Evolutionary conservation across 2,888 invertebrate species (phyloP), one percentile per base, ranked within the genome.

Genomic region (Schrankia costaestrigalis): DNA sequence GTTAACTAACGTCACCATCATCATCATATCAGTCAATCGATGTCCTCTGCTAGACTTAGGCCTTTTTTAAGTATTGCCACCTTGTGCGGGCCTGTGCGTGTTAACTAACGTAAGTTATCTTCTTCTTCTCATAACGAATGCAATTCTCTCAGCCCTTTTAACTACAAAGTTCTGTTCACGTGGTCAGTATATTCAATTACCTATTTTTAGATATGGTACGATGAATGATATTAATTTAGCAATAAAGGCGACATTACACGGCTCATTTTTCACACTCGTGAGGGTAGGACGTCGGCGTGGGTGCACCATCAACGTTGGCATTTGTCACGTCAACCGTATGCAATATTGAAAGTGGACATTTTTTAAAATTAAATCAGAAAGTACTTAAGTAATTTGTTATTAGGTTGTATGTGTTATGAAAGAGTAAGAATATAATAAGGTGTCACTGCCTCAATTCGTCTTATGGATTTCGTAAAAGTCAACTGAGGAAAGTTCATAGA

Each of bases 221-320:
- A 34, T 50, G 54, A 54, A 56, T 46, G 48, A 54, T 64, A 71
- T 69, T 71, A 71, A 71, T 71, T 67, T 59, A 51, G 60, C 65
- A 70, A 71, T 67, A 64, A 68, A 56, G 51, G 48, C 46, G 49
- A 48, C 52, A 56, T 62, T 61, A 58, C 56, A 57, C 60, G 64
- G 53, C 44, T 62, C 51, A 70, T 70, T 69, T 67, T 70, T 71
- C 71, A 63, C 63, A 56, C 55, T 54, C 44, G 38, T 29, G 45
- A 49, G 59, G 55, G 42, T 39, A 31, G 46, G 52, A 51, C 53
- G 37, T 36, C 41, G 21, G 18, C 55, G 36, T 40, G 33, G 26
- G 29, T 55, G 62, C 54, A 55, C 31, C 58, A 63, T 63, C 65
- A 54, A 54, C 55, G 53, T 48, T 46, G 50, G 46, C 62, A 61